phyloP scores from a whole-genome alignment of 2,113 vertebrate species.

The Sturnira hondurensis region DNA sequence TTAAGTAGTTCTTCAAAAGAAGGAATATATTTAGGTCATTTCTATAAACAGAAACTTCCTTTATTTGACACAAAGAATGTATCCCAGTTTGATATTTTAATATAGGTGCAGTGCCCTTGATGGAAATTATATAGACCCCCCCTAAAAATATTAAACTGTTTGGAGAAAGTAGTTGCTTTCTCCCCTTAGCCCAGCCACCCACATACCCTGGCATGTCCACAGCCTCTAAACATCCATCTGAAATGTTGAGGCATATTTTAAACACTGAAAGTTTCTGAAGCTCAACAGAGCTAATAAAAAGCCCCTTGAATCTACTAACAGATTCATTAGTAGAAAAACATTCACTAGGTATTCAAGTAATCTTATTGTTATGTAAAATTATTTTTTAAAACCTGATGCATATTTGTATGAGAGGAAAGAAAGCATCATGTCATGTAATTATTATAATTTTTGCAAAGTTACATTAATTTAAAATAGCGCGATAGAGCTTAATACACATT shows the following conservation, averaged over 20 bases:
- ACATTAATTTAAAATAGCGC: constrained; percentile 62
- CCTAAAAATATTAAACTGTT: background rate
- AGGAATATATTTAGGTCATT: constrained; percentile 24
- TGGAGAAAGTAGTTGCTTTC: background rate
- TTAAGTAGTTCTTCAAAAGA: background rate
- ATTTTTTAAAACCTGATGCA: constrained; percentile 45
- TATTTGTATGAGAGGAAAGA: constrained; percentile 39
- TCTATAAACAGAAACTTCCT: constrained; percentile 34
- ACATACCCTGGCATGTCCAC: background rate
- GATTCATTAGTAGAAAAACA: constrained; percentile 38
- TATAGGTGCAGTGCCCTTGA: background rate
- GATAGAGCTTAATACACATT: constrained; percentile 46
- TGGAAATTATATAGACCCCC: background rate
- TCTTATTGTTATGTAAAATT: constrained; percentile 56
- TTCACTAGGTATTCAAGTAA: constrained; percentile 41
- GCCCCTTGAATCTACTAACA: background rate
- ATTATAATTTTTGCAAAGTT: constrained; percentile 58
- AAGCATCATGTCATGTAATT: background rate
- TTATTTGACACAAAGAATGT: constrained; percentile 32
- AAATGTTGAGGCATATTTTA: background rate
- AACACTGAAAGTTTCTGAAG: constrained; percentile 29
- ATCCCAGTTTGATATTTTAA: constrained; percentile 31
- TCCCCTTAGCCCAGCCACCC: background rate
- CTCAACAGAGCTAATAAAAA: constrained; percentile 35
- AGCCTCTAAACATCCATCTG: background rate